phyloP scores from a whole-genome alignment of 2,888 invertebrate genomes.

The Psylliodes chrysocephalus region DNA sequence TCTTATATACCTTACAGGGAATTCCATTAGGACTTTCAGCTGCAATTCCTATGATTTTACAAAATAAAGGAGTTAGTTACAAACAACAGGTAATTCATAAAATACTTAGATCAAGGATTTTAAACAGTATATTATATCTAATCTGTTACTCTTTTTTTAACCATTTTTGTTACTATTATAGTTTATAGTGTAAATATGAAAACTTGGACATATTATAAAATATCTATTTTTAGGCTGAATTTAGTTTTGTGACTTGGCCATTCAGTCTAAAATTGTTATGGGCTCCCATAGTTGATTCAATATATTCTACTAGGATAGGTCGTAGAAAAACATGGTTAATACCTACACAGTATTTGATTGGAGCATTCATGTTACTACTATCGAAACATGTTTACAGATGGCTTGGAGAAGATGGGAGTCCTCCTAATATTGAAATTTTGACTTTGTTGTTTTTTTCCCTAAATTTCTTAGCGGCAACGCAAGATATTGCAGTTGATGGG shows the following conservation, averaged over 20 bases:
- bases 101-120: too few relatives aligned
- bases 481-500: constrained; percentile 99
- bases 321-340: constrained; percentile 95
- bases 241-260: constrained; percentile 95
- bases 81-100: constrained; percentile 79
- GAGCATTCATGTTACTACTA: constrained; percentile 88
- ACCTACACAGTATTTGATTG: constrained; percentile 92
- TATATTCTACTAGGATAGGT: constrained; percentile 86
- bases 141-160: not conserved
- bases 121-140: too few relatives aligned
- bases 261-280: constrained; percentile 93
- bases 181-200: too few relatives aligned
- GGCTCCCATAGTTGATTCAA: constrained; percentile 97
- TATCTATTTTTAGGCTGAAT: constrained; percentile 75
- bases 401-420: constrained; percentile 72
- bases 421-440: constrained; percentile 79
- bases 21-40: constrained; percentile 94
- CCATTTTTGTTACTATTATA: not conserved
- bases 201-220: not conserved
- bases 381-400: constrained; percentile 74
- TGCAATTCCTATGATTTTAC: constrained; percentile 94
- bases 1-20: constrained; percentile 94
- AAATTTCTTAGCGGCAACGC: constrained; percentile 97
- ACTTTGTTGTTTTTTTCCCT: constrained; percentile 89
- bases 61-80: constrained; percentile 92